These are phyloP conservation scores for Augochlorella aurata DNA, from an alignment of 2,888 invertebrate genomes.

Conservation along the genomic window DNA sequence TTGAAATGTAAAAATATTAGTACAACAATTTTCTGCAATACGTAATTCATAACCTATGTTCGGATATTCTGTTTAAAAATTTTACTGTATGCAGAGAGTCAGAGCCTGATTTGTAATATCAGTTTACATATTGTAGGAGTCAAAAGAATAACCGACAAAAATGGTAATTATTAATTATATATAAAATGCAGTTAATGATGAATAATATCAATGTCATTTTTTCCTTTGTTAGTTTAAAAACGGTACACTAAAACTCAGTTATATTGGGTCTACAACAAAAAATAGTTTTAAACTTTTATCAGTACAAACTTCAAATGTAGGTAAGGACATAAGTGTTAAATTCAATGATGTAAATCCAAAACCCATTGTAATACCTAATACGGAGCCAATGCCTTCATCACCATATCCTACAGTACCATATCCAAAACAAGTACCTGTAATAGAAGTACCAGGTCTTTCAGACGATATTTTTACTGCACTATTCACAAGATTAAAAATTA, in stretches of 20 bases:
- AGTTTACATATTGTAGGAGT: background rate
- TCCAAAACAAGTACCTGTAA: slow-evolving; percentile 33
- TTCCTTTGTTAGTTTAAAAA: slow-evolving; percentile 51
- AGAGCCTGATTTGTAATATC: slow-evolving; percentile 5
- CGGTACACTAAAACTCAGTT: slow-evolving; percentile 44
- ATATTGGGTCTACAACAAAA: slow-evolving; percentile 33
- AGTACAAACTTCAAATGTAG: slow-evolving; percentile 27
- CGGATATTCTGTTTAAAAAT: background rate
- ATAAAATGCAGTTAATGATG: background rate
- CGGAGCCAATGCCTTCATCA: slow-evolving; percentile 42
- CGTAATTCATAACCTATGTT: slow-evolving; percentile 32
- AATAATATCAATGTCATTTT: background rate
- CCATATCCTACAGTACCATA: slow-evolving; percentile 35
- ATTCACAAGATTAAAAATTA: background rate
- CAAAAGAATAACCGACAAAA: background rate
- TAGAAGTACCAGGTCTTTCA: slow-evolving; percentile 57
- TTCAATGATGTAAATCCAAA: slow-evolving; percentile 12
- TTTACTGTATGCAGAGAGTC: background rate
- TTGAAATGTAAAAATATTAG: slow-evolving; percentile 33
- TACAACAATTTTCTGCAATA: background rate
- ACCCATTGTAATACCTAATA: slow-evolving; percentile 32
- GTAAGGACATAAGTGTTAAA: slow-evolving; percentile 29
- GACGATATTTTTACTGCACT: background rate
- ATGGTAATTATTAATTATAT: slow-evolving; percentile 43
- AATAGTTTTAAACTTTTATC: slow-evolving; percentile 36